Evolutionary conservation across 2,113 vertebrate species (phyloP), one percentile per base, ranked within the genome.

Genomic region (Asarcornis scutulata): DNA sequence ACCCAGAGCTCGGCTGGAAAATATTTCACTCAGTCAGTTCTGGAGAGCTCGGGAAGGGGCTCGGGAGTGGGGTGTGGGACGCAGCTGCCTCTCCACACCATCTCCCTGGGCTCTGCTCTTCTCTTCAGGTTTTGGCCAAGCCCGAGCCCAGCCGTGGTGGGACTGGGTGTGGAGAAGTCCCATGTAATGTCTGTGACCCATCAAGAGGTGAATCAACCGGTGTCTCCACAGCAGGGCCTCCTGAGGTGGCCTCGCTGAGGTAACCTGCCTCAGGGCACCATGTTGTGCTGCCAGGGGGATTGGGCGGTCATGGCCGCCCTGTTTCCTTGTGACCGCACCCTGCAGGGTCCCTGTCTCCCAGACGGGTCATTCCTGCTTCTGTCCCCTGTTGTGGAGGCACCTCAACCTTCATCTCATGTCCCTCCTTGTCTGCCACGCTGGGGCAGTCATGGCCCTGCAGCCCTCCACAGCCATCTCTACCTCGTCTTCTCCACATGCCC

Each of bases 311-410:
- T 13, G 44, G 9, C 50, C 7, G 3, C 58, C 63, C 17, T 25
- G 14, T 26, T 64, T 52, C 27, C 50, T 32, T 7, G 27, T 4
- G 36, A 29, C 36, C 9, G 1, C 32, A 16, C 36, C 8, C 58
- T 4, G 25, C 2, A 0, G 26, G 6, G 36, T 7, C 22, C 7
- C 48, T 7, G 34, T 12, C 26, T 63, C 46, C 20, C 17, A 16
- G 9, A 13, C 0, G 0, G 7, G 58, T 29, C 48, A 3, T 42
- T 32, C 36, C 36, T 5, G 0, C 32, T 22, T 42, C 42, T 38
- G 9, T 10, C 27, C 23, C 13, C 10, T 7, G 9, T 4, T 32
- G n/a, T 0, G 1, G 38, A 26, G 5, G 5, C 38, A 9, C 17
- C 50, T 22, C 9, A 29, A 14, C 18, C 11, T 29, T 27, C 2